A percentile compares a stretch with the other conserved stretches of the same genome.
Conservation (phyloP, 2,797 vertebrate genomes). For the Lepidocolaptes lacrymiger region DNA sequence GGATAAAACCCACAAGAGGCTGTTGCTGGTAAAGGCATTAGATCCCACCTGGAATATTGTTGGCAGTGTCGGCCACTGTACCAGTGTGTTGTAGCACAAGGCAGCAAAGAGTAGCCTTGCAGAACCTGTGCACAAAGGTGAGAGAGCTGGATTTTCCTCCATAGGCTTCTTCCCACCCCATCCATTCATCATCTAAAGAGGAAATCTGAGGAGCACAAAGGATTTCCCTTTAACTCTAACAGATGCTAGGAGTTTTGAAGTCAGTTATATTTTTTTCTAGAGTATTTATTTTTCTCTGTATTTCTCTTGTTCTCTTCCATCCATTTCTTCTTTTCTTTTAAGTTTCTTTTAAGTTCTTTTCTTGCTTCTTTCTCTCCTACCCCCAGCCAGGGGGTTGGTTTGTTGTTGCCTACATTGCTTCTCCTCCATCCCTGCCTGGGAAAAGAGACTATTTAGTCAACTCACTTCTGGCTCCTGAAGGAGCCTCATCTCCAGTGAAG, state of each 20-base stretch:
- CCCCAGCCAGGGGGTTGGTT: background rate
- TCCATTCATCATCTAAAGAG: background rate
- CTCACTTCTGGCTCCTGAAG: background rate
- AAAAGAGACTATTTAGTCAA: background rate
- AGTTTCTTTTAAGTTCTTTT: background rate
- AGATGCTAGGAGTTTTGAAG: background rate
- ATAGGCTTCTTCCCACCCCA: background rate
- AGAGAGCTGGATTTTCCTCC: background rate
- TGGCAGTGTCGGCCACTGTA: background rate
- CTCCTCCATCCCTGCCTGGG: background rate
- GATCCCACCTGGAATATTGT: background rate
- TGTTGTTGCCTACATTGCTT: background rate
- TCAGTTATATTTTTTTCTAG: background rate
- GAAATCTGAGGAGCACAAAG: background rate
- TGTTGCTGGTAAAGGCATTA: background rate
- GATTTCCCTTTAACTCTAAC: background rate
- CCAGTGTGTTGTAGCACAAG: background rate
- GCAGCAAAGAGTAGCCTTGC: background rate
- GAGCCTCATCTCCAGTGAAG: background rate
- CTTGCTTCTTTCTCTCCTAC: background rate
- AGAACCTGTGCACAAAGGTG: background rate
- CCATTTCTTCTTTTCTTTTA: background rate
- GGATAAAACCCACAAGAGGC: background rate
- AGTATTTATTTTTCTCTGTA: background rate
- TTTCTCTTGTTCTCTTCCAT: background rate